Base-by-base conservation (phyloP, 2,888 invertebrate species). In the Drosophila longiperda region DNA sequence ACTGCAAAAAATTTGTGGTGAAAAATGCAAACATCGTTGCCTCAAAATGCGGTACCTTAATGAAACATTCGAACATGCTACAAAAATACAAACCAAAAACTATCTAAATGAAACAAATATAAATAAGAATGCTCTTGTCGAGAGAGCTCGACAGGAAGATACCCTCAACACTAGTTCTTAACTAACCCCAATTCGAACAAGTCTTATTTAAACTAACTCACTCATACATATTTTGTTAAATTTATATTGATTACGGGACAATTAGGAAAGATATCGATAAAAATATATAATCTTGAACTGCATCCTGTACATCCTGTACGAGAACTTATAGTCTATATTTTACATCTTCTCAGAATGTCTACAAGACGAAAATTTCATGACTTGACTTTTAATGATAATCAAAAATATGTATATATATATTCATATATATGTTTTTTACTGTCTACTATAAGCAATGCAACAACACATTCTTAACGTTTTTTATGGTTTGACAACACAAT, bases 1-100 rank as follows among this genome's bases (percentile, higher is more conserved):
- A 87, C 71, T 66, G 66, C 73, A 78, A 79, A 88, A 86, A 80
- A 80, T 86, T 86, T 86, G 87, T 75, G 66, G n/a, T 11, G 75
- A 69, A 80, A 85, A 82, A 77, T 87, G 83, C 73, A 75, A 85
- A 87, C 85, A 61, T 61, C 57, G 57, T 49, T 42, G 62, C 52
- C 59, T n/a, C 26, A 40, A 63, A 74, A 57, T 48, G 32, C 52
- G 42, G 36, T 61, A 64, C 49, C 71, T 52, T 65, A 73, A 67
- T 74, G 67, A 79, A 71, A 48, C 64, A 66, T 63, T 60, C 70
- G 36, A 63, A 72, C 63, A 58, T 61, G 42, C 15, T 17, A 52
- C 29, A 45, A 52, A 75, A 80, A 33, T 5, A 9, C 12, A 55
- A 26, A 26, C 36, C n/a, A 36, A 54, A 38, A 7, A 2, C 17